Evolutionary conservation across 64 coral and sea anemone species (phyloP), one percentile per base, ranked within the genome.

Genomic region (Trachythela sp.): DNA sequence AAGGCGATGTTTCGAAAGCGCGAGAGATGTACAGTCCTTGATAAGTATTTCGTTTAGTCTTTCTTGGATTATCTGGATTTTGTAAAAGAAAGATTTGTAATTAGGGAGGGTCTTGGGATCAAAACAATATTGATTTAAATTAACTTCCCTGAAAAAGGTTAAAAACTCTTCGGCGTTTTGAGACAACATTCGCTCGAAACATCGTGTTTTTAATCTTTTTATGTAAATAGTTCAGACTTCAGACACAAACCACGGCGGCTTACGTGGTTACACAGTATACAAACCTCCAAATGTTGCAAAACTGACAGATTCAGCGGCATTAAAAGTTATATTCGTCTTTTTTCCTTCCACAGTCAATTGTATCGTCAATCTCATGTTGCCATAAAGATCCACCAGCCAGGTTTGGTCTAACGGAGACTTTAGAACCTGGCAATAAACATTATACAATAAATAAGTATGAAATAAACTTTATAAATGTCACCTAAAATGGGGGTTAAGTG

Each of bases 271-370:
- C 8, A 64, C 4, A 64, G 1, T 64, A n/a, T 26, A 59, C 24
- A 59, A 22, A 80, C 75, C 75, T 80, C 33, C 75, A 80, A 80
- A 80, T 22, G 75, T 29, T 29, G 75, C 75, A 36, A 37, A 80
- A 39, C 33, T 80, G 2, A 30, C 35, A 35, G 75, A 80, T 2
- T 80, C 75, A 15, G 75, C 31, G 8, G 2, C 75, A 18, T 39
- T 80, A 0, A 80, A 36, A 9, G 33, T 36, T 9, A 80, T 2
- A 30, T 36, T 13, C 15, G 75, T 80, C 37, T 34, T 39, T 80
- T 80, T 39, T 37, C 75, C 75, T 80, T 80, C 75, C 75, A 80
- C 33, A 13, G 20, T 38, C 3, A 80, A 39, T 36, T 80, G 75
- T 80, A 35, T 80, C 13, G 75, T 80, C 33, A 80, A 80, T 39